These are phyloP conservation scores for mouse (Mus musculus) DNA, from an alignment of 2,113 vertebrate species.

Conservation along the genomic window GRCm39 chr12:49544501-49545000, in stretches of 20 bases:
- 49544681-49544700: neutral
- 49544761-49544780: neutral
- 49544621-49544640: neutral
- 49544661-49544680: neutral
- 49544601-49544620: neutral
- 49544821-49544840: neutral
- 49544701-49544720: neutral
- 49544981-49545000: too few species aligned
- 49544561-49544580: too few species aligned
- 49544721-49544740: neutral
- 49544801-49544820: neutral
- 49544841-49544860: neutral
- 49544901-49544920: neutral
- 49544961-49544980: too few species aligned
- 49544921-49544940: neutral
- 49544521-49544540: neutral
- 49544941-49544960: neutral
- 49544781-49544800: neutral
- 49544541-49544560: neutral
- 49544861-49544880: neutral
- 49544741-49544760: neutral
- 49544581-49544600: neutral
- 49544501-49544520: rapidly evolving
- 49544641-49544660: neutral
- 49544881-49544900: neutral